Evolutionary conservation across 2,797 vertebrate genomes (phyloP).

Genomic region (Ataeniobius toweri): DNA sequence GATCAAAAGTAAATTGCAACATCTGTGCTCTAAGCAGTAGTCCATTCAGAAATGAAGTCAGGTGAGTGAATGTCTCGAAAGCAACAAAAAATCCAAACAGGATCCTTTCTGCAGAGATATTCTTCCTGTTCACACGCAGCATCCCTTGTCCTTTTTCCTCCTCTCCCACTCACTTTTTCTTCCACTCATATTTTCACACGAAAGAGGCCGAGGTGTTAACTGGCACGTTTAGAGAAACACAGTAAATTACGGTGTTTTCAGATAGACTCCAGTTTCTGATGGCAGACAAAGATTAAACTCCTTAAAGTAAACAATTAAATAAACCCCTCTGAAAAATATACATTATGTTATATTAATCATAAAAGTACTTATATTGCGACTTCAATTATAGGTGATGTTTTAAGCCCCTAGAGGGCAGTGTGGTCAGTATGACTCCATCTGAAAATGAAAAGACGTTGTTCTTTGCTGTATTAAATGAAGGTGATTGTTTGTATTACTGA

Average conservation of each 20-base stretch:
- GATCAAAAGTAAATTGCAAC: not conserved
- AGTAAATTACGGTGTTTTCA: slow-evolving; percentile 16
- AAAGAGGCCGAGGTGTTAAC: slow-evolving; percentile 34
- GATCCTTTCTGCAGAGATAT: slow-evolving; percentile 53
- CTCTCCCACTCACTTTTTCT: slow-evolving; percentile 60
- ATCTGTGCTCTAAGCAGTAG: not conserved
- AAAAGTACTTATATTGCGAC: not conserved
- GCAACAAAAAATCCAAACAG: slow-evolving; percentile 28
- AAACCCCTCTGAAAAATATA: slow-evolving; percentile 8
- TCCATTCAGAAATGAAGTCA: slow-evolving; percentile 9
- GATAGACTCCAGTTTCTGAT: slow-evolving; percentile 2
- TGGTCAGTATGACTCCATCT: not conserved
- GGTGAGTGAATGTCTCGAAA: slow-evolving; percentile 13
- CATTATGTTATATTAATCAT: not conserved
- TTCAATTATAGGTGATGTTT: not conserved
- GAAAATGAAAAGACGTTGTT: not conserved
- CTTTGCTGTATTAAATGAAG: no score
- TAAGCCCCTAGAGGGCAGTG: slow-evolving; percentile 21
- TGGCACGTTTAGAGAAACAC: slow-evolving; percentile 16
- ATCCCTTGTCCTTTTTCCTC: slow-evolving; percentile 53
- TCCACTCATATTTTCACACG: slow-evolving; percentile 41
- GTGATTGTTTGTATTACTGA: not conserved
- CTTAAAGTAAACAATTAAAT: not conserved
- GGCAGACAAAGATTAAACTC: not conserved
- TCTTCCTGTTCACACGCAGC: slow-evolving; percentile 44